Evolutionary conservation across 2,797 vertebrate genomes (phyloP).

Genomic region (Gymnoscopelus microlampas): DNA sequence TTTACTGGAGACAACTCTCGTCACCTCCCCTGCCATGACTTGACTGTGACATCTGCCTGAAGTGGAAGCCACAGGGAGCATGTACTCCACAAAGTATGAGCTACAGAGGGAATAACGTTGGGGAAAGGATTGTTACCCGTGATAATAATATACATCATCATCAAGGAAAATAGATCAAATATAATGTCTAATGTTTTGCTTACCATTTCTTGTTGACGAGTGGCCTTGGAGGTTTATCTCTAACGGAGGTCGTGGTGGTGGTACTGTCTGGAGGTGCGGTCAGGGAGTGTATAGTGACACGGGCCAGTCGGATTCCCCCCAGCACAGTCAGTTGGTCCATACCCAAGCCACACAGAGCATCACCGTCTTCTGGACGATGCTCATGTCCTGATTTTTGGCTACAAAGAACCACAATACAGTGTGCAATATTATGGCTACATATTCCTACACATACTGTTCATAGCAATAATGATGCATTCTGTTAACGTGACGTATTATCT

Average conservation of each 20-base stretch:
- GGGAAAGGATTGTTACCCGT: neutral
- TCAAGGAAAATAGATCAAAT: neutral
- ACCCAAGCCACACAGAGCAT: constrained; percentile 59
- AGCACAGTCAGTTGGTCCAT: constrained; percentile 82
- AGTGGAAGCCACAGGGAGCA: constrained; percentile 82
- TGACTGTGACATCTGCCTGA: constrained; percentile 70
- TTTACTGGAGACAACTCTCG: constrained; percentile 88
- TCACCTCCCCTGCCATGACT: constrained; percentile 77
- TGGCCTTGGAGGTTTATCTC: constrained; percentile 84
- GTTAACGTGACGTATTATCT: too few relatives aligned
- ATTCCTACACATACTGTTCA: too few relatives aligned
- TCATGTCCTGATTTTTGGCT: constrained; percentile 50
- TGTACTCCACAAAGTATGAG: constrained; percentile 92
- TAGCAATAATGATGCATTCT: too few relatives aligned
- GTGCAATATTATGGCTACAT: too few relatives aligned
- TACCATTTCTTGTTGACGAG: constrained; percentile 83
- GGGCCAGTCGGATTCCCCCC: constrained; percentile 79
- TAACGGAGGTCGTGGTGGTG: constrained; percentile 54
- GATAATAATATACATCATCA: neutral
- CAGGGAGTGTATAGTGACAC: constrained; percentile 85
- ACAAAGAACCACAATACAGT: constrained; percentile 26
- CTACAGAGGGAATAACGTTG: constrained; percentile 66
- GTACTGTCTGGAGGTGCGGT: constrained; percentile 67
- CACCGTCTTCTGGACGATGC: constrained; percentile 19
- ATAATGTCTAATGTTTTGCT: constrained; percentile 8